Evolutionary conservation across 1,140 invertebrate species (phyloP).

Genomic region (Eurosta solidaginis): DNA sequence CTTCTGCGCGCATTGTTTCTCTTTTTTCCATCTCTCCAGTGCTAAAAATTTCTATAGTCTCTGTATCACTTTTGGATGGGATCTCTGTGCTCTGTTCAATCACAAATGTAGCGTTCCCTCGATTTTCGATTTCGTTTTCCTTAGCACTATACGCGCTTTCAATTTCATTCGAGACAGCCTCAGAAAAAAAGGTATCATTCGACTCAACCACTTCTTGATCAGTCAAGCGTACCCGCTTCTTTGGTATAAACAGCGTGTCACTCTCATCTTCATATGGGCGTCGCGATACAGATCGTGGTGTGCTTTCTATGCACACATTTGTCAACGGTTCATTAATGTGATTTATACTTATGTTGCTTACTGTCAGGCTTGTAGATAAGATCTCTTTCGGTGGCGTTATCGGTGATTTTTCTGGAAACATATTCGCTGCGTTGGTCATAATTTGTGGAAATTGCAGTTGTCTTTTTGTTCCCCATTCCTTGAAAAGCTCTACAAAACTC

Average conservation of each 20-base stretch:
- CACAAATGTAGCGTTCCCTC: not conserved
- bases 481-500: not conserved
- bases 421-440: not conserved
- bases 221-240: not conserved
- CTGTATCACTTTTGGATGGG: not conserved
- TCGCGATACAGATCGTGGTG: not conserved
- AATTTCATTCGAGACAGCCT: not conserved
- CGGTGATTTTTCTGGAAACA: not conserved
- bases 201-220: not conserved
- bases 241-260: not conserved
- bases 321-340: not conserved
- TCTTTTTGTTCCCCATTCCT: not conserved
- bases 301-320: not conserved
- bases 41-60: constrained; percentile 3
- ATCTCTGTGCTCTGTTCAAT: not conserved
- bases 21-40: not conserved
- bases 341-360: too few relatives aligned
- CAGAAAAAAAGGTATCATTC: not conserved
- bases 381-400: not conserved
- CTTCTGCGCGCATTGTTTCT: not conserved
- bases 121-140: not conserved
- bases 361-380: too few relatives aligned
- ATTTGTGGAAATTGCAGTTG: not conserved
- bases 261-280: not conserved
- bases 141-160: not conserved